Evolutionary conservation across 2,113 vertebrate genomes (phyloP), one percentile per base, ranked within the genome.

Genomic region (Neomonachus schauinslandi): DNA sequence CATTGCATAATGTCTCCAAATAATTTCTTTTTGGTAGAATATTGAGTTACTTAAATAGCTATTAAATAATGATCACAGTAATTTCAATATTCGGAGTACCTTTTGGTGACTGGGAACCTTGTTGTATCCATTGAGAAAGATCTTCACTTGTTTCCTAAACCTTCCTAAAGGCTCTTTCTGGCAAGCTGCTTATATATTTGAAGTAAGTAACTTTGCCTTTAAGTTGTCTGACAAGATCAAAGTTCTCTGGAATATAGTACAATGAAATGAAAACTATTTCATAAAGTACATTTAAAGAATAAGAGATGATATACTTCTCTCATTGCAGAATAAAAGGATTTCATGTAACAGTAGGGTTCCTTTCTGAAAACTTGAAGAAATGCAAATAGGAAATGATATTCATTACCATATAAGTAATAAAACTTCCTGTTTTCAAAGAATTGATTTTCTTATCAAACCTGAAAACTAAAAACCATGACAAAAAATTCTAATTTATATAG

Each of bases 141-240:
- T 7, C 10, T 49, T 95, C 15, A 16, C 16, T 93, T 93, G 24
- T 55, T 91, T 83, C 49, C 74, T 82, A 82, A 92, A 77, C 0
- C 15, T 83, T 95, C 18, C 55, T 71, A 19, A 72, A 92, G 67
- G 21, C 49, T 82, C 93, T 82, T 95, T 96, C 21, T 93, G 46
- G 9, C 69, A 86, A 91, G 21, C 31, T 46, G 65, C n/a, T 93
- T 46, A 79, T 1, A 57, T 74, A 85, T 83, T 83, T 55, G 26
- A 97, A 77, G 7, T 72, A 97, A 97, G 12, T 85, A 74, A 94
- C n/a, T 91, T 82, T 76, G 79, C 31, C 0, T 49, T 86, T 89
- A 59, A 61, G 24, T 89, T 92, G 79, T 83, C 83, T 97, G 63
- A 77, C n/a, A 94, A n/a, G 46, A 67, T 97, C 65, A 94, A 88